A percentile compares a stretch with the other conserved stretches of the same genome.
Conservation (phyloP, 2,797 vertebrate species). For the Siniperca scherzeri region DNA sequence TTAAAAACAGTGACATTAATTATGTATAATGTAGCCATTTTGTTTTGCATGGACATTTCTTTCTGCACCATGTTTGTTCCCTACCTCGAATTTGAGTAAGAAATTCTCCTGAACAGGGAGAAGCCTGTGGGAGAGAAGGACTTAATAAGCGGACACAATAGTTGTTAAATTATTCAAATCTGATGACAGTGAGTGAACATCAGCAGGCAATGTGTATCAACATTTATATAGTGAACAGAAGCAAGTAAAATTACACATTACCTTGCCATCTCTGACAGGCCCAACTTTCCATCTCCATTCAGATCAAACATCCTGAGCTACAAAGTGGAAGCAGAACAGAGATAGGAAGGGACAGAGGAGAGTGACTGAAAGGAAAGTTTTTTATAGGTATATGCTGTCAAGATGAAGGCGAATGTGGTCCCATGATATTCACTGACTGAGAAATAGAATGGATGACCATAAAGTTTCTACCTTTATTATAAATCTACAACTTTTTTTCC, state of each 20-base stretch:
- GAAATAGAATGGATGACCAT: neutral
- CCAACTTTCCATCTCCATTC: slow-evolving; percentile 96
- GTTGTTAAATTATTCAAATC: slow-evolving; percentile 59
- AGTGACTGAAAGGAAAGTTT: slow-evolving; percentile 72
- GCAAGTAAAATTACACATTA: slow-evolving; percentile 68
- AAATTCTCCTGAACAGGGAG: slow-evolving; percentile 94
- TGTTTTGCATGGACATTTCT: slow-evolving; percentile 3
- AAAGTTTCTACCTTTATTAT: slow-evolving; percentile 13
- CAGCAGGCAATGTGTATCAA: slow-evolving; percentile 37
- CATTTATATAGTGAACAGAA: slow-evolving; percentile 41
- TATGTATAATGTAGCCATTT: neutral
- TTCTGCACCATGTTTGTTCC: neutral
- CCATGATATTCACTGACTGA: neutral
- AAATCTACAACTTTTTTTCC: neutral
- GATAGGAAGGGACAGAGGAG: slow-evolving; percentile 81
- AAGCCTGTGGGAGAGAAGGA: slow-evolving; percentile 78
- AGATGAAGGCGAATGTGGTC: slow-evolving; percentile 27
- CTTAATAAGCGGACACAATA: slow-evolving; percentile 60
- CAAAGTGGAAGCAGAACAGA: slow-evolving; percentile 80
- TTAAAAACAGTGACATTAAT: neutral
- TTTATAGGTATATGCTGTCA: slow-evolving; percentile 40
- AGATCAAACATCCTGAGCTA: slow-evolving; percentile 96
- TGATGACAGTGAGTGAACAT: slow-evolving; percentile 24
- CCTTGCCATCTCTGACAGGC: slow-evolving; percentile 98
- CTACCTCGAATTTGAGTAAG: slow-evolving; percentile 88